Conservation (phyloP, 2,888 invertebrate species). For the Coleophora deauratella region DNA sequence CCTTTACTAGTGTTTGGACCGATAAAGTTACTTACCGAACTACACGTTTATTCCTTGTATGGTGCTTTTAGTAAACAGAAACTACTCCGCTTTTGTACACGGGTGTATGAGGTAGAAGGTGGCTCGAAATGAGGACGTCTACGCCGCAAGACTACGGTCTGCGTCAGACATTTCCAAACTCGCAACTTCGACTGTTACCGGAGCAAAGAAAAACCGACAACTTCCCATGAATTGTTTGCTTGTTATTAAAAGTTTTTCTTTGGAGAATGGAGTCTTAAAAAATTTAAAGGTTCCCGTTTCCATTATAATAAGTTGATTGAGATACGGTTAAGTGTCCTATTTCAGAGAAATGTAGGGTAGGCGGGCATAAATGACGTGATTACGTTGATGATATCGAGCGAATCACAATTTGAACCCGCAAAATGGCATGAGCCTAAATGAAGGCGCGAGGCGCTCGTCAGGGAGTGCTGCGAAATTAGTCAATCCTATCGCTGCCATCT, state of each 20-base stretch:
- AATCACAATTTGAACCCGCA: slow-evolving; percentile 51
- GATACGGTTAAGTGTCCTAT: slow-evolving; percentile 32
- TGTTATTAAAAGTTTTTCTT: slow-evolving; percentile 45
- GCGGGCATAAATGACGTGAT: slow-evolving; percentile 58
- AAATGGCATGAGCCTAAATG: slow-evolving; percentile 55
- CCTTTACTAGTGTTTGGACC: too few species aligned
- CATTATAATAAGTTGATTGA: slow-evolving; percentile 37
- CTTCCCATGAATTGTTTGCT: slow-evolving; percentile 40
- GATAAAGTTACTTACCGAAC: too few species aligned
- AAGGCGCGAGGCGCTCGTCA: slow-evolving; percentile 46
- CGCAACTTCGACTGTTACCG: slow-evolving; percentile 32
- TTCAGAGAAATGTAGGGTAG: slow-evolving; percentile 30
- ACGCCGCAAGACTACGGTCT: slow-evolving; percentile 28
- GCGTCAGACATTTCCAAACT: slow-evolving; percentile 39
- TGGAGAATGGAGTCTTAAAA: slow-evolving; percentile 32
- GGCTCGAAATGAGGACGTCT: slow-evolving; percentile 14
- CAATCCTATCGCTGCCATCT: slow-evolving; percentile 63
- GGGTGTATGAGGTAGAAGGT: slow-evolving; percentile 5
- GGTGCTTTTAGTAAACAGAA: slow-evolving; percentile 34
- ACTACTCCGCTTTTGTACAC: slow-evolving; percentile 24
- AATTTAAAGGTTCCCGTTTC: slow-evolving; percentile 41
- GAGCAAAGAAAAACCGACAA: slow-evolving; percentile 33
- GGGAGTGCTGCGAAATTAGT: slow-evolving; percentile 62
- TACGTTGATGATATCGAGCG: slow-evolving; percentile 48
- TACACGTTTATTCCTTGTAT: slow-evolving; percentile 28